Evolutionary conservation across 2,888 invertebrate genomes (phyloP).

Genomic region (Bedellia somnulentella): DNA sequence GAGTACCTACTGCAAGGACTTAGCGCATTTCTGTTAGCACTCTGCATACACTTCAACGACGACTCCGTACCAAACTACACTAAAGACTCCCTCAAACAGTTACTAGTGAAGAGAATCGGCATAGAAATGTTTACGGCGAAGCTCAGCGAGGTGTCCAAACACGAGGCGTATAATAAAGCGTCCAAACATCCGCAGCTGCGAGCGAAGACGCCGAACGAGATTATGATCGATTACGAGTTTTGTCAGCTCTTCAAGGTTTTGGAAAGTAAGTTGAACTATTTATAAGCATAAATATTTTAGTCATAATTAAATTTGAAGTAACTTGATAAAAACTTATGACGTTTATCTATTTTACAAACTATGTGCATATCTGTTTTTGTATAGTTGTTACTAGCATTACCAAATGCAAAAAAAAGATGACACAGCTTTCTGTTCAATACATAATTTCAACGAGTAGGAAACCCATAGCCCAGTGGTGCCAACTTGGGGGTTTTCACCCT

Average conservation of each 20-base stretch:
- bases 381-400: too few relatives aligned
- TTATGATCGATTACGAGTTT: conserved; percentile 93
- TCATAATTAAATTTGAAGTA: too few relatives aligned
- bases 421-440: too few relatives aligned
- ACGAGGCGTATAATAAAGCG: conserved; percentile 89
- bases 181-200: conserved; percentile 91
- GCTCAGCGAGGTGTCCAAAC: conserved; percentile 81
- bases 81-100: conserved; percentile 68
- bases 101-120: conserved; percentile 68
- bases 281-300: not conserved
- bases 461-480: too few relatives aligned
- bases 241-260: conserved; percentile 85
- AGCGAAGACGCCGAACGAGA: conserved; percentile 72
- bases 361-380: too few relatives aligned
- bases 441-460: too few relatives aligned
- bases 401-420: too few relatives aligned
- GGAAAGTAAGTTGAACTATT: conserved; percentile 56
- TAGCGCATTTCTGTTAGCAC: conserved; percentile 89
- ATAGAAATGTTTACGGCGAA: conserved; percentile 85
- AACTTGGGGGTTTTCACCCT: too few relatives aligned
- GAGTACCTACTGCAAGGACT: conserved; percentile 86
- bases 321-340: too few relatives aligned
- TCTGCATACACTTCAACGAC: conserved; percentile 89
- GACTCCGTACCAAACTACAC: conserved; percentile 75
- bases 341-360: too few relatives aligned